Percentiles rank a stretch among this genome's conserved stretches.
These are phyloP conservation scores for Zaprionus gabonicus DNA, from an alignment of 1,140 invertebrate genomes.

Conservation along the genomic window DNA sequence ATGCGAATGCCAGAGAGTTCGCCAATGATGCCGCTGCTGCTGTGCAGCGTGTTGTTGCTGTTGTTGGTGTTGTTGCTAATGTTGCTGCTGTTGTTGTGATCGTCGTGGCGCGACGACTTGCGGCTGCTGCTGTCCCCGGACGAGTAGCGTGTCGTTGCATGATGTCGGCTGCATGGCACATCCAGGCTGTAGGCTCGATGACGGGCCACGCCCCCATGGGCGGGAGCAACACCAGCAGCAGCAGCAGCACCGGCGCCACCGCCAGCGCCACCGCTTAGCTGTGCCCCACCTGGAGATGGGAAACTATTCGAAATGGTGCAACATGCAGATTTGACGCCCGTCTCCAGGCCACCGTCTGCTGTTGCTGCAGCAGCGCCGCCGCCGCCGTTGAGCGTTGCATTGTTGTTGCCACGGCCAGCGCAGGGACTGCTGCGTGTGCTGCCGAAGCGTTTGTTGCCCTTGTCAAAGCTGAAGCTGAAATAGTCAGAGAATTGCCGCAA, in stretches of 20 bases:
- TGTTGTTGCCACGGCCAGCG: conserved; percentile 64
- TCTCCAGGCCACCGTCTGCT: conserved; percentile 1
- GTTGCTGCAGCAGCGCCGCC: neutral
- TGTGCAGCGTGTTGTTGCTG: conserved; percentile 79
- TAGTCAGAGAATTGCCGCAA: conserved; percentile 82
- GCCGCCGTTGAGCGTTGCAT: conserved; percentile 33
- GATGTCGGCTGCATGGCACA: conserved; percentile 64
- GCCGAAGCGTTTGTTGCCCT: conserved; percentile 78
- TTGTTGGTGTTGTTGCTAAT: conserved; percentile 61
- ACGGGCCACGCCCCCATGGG: conserved; percentile 40
- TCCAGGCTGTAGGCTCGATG: conserved; percentile 82
- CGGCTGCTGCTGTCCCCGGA: conserved; percentile 76
- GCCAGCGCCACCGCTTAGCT: conserved; percentile 10
- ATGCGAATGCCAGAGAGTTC: conserved; percentile 55
- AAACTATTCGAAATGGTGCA: conserved; percentile 76
- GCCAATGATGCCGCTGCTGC: conserved; percentile 56
- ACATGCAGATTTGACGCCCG: conserved; percentile 42
- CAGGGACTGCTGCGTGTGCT: conserved; percentile 77
- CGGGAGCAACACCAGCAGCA: conserved; percentile 30
- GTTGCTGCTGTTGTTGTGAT: conserved; percentile 65
- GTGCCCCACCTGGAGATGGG: conserved; percentile 30
- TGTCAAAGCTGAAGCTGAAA: conserved; percentile 83
- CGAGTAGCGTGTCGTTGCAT: conserved; percentile 53
- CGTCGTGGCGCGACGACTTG: conserved; percentile 71
- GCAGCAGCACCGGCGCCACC: neutral